Base-by-base conservation (phyloP, 2,888 invertebrate species). In the Nowickia ferox region DNA sequence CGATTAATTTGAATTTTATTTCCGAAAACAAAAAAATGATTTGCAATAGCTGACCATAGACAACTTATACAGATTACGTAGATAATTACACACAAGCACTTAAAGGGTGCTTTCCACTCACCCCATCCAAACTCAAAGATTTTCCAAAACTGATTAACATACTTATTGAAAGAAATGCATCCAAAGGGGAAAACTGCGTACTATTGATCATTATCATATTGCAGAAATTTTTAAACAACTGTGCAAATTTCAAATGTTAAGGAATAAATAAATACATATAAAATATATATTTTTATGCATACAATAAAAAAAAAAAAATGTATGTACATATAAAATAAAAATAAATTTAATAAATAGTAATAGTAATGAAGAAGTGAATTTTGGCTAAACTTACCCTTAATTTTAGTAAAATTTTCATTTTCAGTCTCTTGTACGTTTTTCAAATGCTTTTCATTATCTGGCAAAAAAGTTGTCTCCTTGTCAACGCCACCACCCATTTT, bases 131-230 rank as follows among this genome's bases (percentile, higher is more conserved):
- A 78, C 19, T 40, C n/a, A 22, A 42, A 59, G 59, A 79, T 74
- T 59, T 65, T 30, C 2, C 2, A 46, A 38, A 40, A 48, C 51
- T 80, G 80, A 84, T 84, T 76, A 80, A 78, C 40, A 77, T 84
- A 40, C 17, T 30, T 40, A 22, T 17, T 57, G 30, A 68, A 19
- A 40, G 9, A 61, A 40, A 63, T 9, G 0, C 15, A n/a, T 8
- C 9, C 42, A 30, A 63, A 46, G 19, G 30, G 4, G 30, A 51
- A 30, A 69, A 22, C 30, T 30, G 15, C 6, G 1, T 15, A 42
- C 57, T 61, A 38, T 78, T 78, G 82, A 85, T 85, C 53, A 82
- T 71, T 78, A 82, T 82, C 85, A 79, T 78, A 85, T 59, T 46
- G 40, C 22, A 63, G 44, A 48, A 9, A 66, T 61, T 68, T 59